Evolutionary conservation across 2,113 vertebrate species (phyloP), one percentile per base, ranked within the genome.

Genomic region (Menura novaehollandiae): DNA sequence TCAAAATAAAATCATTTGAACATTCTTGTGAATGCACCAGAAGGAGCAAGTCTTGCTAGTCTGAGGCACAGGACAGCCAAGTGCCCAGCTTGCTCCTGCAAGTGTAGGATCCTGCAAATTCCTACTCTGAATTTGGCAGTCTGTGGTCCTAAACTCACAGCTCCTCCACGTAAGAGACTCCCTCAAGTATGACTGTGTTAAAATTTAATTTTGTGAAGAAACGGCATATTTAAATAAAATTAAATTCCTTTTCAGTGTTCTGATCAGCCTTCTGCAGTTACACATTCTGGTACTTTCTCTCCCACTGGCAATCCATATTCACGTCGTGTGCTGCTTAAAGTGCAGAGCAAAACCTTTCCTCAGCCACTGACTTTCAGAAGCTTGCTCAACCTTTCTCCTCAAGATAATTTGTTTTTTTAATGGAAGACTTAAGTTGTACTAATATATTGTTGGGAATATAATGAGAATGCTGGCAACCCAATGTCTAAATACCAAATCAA

Each of bases 301-400:
- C 33, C 64, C 0, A 0, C 69, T 64, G 18, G 24, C 69, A 87
- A 80, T 91, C 69, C 74, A 23, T 33, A 82, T 52, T 59, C 87
- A 53, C 52, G 68, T 28, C 1, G 2, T 3, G 1, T 49, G 23
- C 63, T 74, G n/a, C 55, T 44, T 44, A 82, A 92, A 95, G 81
- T 49, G 59, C 79, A 84, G n/a, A 87, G 92, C 85, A 93, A 95
- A 97, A 94, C 55, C 73, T 71, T 68, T 78, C 58, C 76, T 55
- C 69, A 44, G n/a, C 53, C 59, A 47, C 0, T 0, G 51, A 72
- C 53, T 76, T 88, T 55, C 15, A 49, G 33, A 82, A 84, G n/a
- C 80, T 78, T 85, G 53, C 53, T 78, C 83, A 73, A 59, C 19
- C 77, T 75, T 83, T 89, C 58, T 35, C 44, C 69, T 52, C 43